Evolutionary conservation across 2,797 vertebrate genomes (phyloP), one percentile per base, ranked within the genome.

Genomic region (Hozukius guyotensis): DNA sequence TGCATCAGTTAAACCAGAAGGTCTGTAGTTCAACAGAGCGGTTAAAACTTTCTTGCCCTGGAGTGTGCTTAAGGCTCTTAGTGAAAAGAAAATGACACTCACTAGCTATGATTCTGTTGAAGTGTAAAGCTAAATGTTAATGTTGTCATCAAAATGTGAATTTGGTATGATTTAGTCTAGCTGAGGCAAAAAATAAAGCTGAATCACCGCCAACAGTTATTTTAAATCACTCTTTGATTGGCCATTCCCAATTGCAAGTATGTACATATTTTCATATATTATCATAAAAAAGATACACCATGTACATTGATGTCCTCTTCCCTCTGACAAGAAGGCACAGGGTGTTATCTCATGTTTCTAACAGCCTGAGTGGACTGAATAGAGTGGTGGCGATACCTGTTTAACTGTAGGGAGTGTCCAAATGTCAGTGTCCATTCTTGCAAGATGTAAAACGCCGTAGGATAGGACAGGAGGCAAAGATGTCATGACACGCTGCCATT

Each of bases 21-120:
- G 31, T 74, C 38, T 72, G 52, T 42, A 66, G 63, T 75, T 85
- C 52, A 80, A 25, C 9, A 6, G 34, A 66, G 68, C 72, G n/a
- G 60, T 71, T 80, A 5, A 64, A 79, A 64, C 38, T 64, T 74
- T 61, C 13, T 34, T 64, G 52, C 32, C 63, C 55, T 57, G 29
- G 16, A 55, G 77, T 31, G 27, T 56, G 14, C 64, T 75, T 13
- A 65, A 60, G 27, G 14, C 9, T 75, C 11, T 32, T 7, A 13
- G 14, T 29, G 38, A 27, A 25, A 67, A 29, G 25, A 55, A 52
- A 67, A 65, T 14, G 1, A 59, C 9, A n/a, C 12, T 67, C 31
- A 27, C 7, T 22, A 3, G 22, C 42, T 18, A 8, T 53, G 16
- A 34, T 65, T 69, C 14, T 38, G n/a, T 53, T 25, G 24, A 31